Base-by-base conservation (phyloP, 2,797 vertebrate species). In the Zalophus californianus region DNA sequence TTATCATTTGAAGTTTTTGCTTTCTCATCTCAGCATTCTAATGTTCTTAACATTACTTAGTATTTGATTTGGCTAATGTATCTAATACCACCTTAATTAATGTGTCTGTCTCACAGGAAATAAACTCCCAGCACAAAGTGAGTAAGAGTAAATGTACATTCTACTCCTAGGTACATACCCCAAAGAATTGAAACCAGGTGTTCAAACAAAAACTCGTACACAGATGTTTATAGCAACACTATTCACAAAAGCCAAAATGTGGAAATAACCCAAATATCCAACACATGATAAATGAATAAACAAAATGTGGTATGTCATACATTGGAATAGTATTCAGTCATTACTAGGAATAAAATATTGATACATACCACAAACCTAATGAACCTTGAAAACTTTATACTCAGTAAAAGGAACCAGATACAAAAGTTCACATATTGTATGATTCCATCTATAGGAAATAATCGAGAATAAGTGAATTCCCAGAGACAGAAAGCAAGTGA, bases 1-100 rank as follows among this genome's bases (percentile, higher is more conserved):
- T 64, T 96, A 92, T 95, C 62, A 70, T 75, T 58, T 20, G 14
- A 89, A 92, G 90, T 85, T 58, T 96, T 96, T 70, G 58, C 72
- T 89, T 86, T 85, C 44, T 93, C 62, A 73, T 83, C 13, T 94
- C 35, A 41, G 35, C 54, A 73, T 44, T 84, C 18, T 54, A 56
- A 35, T 35, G 83, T 93, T 84, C 68, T 92, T 92, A 72, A 44
- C 25, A 25, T 79, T 93, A 77, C 15, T 41, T 88, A 62, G 84
- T 25, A 94, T 78, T 9, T 23, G 79, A 21, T 21, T 68, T 96
- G 66, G 50, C 54, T 66, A 52, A 77, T 18, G 64, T 16, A 93
- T 60, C 9, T 35, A 82, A 85, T n/a, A 13, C 16, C 2, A 44
- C 70, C 12, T 88, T 48, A 84, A 64, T 62, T 84, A 90, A 27